These are phyloP conservation scores for Calliphora vicina DNA, from an alignment of 1,140 invertebrate genomes.

Conservation along the genomic window DNA sequence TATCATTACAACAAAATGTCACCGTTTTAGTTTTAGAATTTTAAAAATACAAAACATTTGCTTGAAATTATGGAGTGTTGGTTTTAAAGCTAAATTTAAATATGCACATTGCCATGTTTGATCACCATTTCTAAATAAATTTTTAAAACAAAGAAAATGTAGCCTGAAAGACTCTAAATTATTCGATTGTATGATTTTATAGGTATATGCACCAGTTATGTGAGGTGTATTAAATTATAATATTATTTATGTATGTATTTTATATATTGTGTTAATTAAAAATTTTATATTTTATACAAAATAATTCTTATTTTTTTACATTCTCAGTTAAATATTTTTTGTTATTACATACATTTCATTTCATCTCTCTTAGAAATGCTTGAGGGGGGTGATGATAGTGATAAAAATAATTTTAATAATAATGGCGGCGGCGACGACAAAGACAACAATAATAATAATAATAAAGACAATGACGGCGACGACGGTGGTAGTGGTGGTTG, in stretches of 20 bases:
- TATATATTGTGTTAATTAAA: constrained; percentile 1
- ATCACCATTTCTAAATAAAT: not conserved
- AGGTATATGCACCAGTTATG: constrained; percentile 19
- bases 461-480: not conserved
- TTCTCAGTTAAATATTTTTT: not conserved
- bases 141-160: not conserved
- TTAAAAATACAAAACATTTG: too few relatives aligned
- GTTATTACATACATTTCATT: not conserved
- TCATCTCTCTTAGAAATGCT: constrained; percentile 2
- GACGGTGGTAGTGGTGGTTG: not conserved
- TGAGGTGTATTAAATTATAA: constrained; percentile 12
- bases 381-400: not conserved
- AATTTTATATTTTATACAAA: constrained; percentile 32
- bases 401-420: not conserved
- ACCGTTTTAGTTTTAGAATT: too few relatives aligned
- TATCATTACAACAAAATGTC: too few relatives aligned
- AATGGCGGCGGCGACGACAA: not conserved
- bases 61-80: too few relatives aligned
- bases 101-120: too few relatives aligned
- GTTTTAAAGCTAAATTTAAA: too few relatives aligned
- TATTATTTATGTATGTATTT: not conserved
- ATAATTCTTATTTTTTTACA: constrained; percentile 16
- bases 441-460: not conserved
- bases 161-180: not conserved
- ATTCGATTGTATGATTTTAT: not conserved